Conservation (phyloP, 1,140 invertebrate species). For the Lepidurus packardi region DNA sequence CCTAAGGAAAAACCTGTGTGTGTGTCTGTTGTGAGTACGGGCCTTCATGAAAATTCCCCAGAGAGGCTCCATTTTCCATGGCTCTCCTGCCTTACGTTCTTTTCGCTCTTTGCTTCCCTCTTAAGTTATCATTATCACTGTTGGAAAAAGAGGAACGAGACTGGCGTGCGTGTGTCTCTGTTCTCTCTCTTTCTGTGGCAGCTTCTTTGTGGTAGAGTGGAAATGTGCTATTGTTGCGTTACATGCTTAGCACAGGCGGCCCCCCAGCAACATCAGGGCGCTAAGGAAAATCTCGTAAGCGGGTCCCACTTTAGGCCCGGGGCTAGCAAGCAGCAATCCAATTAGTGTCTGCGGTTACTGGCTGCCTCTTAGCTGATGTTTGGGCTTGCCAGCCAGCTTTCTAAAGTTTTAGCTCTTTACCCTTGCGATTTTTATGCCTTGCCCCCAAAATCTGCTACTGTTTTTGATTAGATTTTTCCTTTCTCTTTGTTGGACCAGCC, state of each 20-base stretch:
- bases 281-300: constrained; percentile 1
- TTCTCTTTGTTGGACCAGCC: too few relatives aligned
- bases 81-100: neutral
- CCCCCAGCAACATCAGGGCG: neutral
- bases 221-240: neutral
- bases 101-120: neutral
- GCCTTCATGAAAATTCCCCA: neutral
- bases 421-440: too few relatives aligned
- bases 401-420: neutral
- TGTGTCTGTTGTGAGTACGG: neutral
- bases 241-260: constrained; percentile 14
- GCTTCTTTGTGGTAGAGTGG: constrained; percentile 3
- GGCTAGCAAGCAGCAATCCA: neutral
- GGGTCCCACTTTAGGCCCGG: neutral
- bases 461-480: too few relatives aligned
- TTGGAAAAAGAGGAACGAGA: neutral
- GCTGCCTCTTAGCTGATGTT: constrained; percentile 17
- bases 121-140: neutral
- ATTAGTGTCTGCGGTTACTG: constrained; percentile 8
- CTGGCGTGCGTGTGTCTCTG: constrained; percentile 5
- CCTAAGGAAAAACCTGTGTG: neutral
- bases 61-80: neutral
- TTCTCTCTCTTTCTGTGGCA: neutral
- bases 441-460: too few relatives aligned
- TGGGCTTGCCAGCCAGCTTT: neutral